These are phyloP conservation scores for Lordiphosa fenestrarum DNA, from an alignment of 2,888 invertebrate species.

Conservation along the genomic window DNA sequence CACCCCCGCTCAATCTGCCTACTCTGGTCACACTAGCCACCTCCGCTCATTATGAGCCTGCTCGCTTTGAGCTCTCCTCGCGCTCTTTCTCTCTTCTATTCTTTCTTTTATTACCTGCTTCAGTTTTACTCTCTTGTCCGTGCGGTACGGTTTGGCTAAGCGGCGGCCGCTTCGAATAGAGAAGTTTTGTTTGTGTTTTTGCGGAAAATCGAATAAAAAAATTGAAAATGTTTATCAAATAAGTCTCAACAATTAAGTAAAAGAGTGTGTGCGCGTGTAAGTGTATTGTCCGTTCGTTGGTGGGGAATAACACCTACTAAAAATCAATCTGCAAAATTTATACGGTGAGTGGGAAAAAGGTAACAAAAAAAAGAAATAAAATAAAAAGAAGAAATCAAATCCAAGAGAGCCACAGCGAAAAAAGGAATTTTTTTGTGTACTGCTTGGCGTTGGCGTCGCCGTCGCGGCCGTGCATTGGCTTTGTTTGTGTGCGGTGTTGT, in stretches of 20 bases:
- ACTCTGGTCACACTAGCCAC: no score
- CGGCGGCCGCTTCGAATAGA: slow-evolving; percentile 10
- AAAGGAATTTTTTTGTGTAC: slow-evolving; percentile 68
- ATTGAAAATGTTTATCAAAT: slow-evolving; percentile 61
- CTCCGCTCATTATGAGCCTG: no score
- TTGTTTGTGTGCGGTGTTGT: slow-evolving; percentile 32
- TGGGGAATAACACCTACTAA: not conserved
- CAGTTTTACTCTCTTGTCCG: slow-evolving; percentile 7
- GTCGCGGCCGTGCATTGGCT: slow-evolving; percentile 24
- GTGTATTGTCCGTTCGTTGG: not conserved
- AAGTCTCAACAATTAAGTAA: slow-evolving; percentile 49
- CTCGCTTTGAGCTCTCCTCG: no score
- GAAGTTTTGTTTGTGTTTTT: slow-evolving; percentile 56
- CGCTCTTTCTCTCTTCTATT: no score
- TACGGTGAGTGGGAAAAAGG: slow-evolving; percentile 57
- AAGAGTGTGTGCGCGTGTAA: slow-evolving; percentile 41
- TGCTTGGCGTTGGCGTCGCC: slow-evolving; percentile 38
- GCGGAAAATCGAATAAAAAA: slow-evolving; percentile 66
- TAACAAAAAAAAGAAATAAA: slow-evolving; percentile 15
- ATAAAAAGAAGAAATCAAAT: slow-evolving; percentile 13
- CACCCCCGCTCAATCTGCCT: no score
- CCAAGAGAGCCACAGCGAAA: slow-evolving; percentile 46
- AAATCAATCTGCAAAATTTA: slow-evolving; percentile 38
- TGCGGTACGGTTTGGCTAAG: not conserved
- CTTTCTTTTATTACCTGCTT: no score